Conservation (phyloP, 2,888 invertebrate species). For the Drosophila mercatorum region DNA sequence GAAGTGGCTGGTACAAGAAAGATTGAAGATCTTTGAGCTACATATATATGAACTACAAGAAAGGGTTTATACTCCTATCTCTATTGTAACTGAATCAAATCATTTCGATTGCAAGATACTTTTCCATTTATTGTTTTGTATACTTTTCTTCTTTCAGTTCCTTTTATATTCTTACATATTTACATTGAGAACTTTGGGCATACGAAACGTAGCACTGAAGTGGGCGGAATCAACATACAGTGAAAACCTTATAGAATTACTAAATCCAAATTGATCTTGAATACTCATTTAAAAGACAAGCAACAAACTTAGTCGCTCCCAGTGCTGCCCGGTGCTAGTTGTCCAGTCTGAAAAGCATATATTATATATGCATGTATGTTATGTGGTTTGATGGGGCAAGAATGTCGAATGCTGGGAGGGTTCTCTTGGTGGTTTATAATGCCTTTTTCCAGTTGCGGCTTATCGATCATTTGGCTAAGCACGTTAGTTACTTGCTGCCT, state of each 20-base stretch:
- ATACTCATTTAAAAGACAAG: neutral
- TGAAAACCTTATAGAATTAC: neutral
- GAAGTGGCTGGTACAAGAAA: no score
- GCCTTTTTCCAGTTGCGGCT: constrained; percentile 26
- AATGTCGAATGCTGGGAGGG: constrained; percentile 9
- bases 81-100: no score
- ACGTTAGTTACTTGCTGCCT: constrained; percentile 44
- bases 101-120: no score
- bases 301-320: neutral
- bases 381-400: neutral
- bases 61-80: no score
- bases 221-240: no score
- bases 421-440: constrained; percentile 5
- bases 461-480: constrained; percentile 31
- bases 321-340: neutral
- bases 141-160: no score
- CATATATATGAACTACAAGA: no score
- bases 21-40: no score
- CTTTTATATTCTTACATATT: no score
- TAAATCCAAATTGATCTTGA: neutral
- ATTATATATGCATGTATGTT: neutral
- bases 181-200: no score
- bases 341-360: constrained; percentile 11
- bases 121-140: no score
- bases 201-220: no score